phyloP scores from a whole-genome alignment of 2,888 invertebrate species.

The Chrysolina haemoptera region DNA sequence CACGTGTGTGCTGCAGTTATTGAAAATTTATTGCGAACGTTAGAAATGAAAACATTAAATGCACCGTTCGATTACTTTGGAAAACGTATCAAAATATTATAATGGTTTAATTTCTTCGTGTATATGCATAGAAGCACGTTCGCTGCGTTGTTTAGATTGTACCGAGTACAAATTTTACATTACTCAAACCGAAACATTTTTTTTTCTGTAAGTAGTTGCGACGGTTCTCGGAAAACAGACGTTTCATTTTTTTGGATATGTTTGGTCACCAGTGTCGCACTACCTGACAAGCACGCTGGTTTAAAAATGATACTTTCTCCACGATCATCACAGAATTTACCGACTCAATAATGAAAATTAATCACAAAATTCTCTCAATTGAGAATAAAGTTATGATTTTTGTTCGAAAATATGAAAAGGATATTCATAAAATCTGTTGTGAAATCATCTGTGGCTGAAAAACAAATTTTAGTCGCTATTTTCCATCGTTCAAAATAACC shows the following conservation, averaged over 20 bases:
- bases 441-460: no score
- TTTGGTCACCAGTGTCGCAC: neutral
- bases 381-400: no score
- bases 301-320: no score
- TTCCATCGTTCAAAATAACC: no score
- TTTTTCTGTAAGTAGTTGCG: neutral
- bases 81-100: conserved; percentile 56
- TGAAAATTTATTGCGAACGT: conserved; percentile 11
- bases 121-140: conserved; percentile 62
- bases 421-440: no score
- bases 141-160: conserved; percentile 58
- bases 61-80: conserved; percentile 19
- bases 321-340: no score
- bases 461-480: no score
- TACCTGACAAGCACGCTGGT: no score
- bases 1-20: conserved; percentile 9
- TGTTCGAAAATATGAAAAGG: no score
- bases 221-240: neutral
- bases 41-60: conserved; percentile 21
- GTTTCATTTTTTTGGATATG: neutral
- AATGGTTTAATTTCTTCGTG: conserved; percentile 62
- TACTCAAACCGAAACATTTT: conserved; percentile 46
- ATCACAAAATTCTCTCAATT: no score
- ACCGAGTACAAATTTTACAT: conserved; percentile 57
- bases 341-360: no score